Percentiles rank a stretch among this genome's conserved stretches.
These are phyloP conservation scores for Nylanderia fulva DNA, from an alignment of 1,140 invertebrate species.

Conservation along the genomic window DNA sequence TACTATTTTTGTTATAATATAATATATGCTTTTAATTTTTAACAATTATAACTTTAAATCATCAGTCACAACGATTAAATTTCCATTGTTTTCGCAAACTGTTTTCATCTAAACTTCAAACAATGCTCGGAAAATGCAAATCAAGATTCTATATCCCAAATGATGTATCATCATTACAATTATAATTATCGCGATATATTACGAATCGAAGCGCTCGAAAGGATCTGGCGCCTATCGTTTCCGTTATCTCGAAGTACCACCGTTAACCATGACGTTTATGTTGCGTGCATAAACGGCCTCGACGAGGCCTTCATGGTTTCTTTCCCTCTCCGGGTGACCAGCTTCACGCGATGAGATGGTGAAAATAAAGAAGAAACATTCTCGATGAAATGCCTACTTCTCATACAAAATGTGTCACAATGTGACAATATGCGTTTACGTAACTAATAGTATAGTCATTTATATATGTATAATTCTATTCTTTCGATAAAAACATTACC, in stretches of 20 bases:
- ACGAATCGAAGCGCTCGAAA: not conserved
- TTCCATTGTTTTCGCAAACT: not conserved
- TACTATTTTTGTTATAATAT: not conserved
- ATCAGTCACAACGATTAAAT: not conserved
- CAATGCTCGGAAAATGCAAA: not conserved
- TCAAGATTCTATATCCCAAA: not conserved
- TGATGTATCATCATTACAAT: not conserved
- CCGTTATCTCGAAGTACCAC: constrained; percentile 48
- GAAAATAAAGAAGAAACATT: constrained; percentile 73
- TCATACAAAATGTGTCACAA: constrained; percentile 34
- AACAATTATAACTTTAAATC: not conserved
- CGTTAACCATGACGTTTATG: constrained; percentile 46
- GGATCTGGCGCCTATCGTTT: constrained; percentile 20
- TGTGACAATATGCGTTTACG: not conserved
- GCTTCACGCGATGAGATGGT: constrained; percentile 74
- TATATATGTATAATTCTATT: not conserved
- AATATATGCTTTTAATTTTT: not conserved
- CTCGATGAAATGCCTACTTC: constrained; percentile 60
- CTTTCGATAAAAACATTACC: not conserved
- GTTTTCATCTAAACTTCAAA: not conserved
- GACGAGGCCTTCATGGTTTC: constrained; percentile 72
- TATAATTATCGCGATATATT: constrained; percentile 15
- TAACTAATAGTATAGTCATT: not conserved
- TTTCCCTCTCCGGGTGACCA: constrained; percentile 51
- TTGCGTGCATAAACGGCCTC: constrained; percentile 52